A percentile compares a stretch with the other conserved stretches of the same genome.
Evolutionary conservation across 2,113 vertebrate genomes (phyloP).

Genomic region (Tiliqua scincoides): DNA sequence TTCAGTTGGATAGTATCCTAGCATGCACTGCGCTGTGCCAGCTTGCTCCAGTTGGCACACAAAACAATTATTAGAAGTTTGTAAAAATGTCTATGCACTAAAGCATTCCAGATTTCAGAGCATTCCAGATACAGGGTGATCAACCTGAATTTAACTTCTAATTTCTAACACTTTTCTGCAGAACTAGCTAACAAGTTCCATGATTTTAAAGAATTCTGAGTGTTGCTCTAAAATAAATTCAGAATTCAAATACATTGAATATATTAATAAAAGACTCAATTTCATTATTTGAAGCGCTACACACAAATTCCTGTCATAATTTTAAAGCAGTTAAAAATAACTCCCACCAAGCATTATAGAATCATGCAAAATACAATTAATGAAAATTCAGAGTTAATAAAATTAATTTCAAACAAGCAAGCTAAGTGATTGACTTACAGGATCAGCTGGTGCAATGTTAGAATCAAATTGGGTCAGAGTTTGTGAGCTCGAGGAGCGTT

Average conservation of each 20-base stretch:
- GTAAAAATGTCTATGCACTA: too few relatives aligned
- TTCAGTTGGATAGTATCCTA: too few relatives aligned
- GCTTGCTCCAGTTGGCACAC: too few relatives aligned
- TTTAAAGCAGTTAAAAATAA: constrained; percentile 55
- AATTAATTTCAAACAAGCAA: constrained; percentile 98
- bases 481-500: constrained; percentile 99
- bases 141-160: not conserved
- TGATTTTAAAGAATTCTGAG: not conserved
- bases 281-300: not conserved
- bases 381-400: constrained; percentile 91
- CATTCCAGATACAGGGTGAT: too few relatives aligned
- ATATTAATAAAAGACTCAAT: not conserved
- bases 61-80: too few relatives aligned
- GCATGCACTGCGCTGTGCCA: too few relatives aligned
- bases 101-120: too few relatives aligned
- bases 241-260: not conserved
- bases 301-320: not conserved
- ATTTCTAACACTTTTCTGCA: not conserved
- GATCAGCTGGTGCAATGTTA: constrained; percentile 99
- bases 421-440: constrained; percentile 99
- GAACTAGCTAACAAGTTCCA: not conserved
- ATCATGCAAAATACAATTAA: constrained; percentile 80
- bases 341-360: constrained; percentile 73
- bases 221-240: too few relatives aligned
- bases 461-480: constrained; percentile 99